Conservation (phyloP, 2,888 invertebrate species). For the Syrphus vitripennis region DNA sequence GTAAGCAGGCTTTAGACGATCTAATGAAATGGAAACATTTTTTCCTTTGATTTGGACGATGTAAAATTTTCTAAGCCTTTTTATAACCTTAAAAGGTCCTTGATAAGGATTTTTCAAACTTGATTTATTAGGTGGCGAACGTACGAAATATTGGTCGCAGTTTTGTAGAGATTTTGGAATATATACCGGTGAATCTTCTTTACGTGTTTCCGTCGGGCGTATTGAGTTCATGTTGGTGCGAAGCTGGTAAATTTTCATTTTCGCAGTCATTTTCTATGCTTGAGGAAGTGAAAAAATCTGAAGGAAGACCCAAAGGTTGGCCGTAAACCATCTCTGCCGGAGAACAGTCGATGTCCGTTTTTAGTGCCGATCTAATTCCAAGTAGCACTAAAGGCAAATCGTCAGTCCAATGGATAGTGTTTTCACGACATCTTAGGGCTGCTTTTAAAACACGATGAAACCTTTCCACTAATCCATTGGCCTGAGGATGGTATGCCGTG, state of each 20-base stretch:
- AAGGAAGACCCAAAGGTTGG: background rate
- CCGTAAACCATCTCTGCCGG: background rate
- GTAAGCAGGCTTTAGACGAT: too few relatives aligned
- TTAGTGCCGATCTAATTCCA: background rate
- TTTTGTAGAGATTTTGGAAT: background rate
- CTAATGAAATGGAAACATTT: background rate
- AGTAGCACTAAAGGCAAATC: background rate
- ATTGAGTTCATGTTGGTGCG: background rate
- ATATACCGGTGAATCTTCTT: background rate
- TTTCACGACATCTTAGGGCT: background rate
- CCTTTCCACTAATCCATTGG: too few relatives aligned
- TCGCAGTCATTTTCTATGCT: background rate
- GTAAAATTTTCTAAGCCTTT: background rate
- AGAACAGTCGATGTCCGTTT: background rate
- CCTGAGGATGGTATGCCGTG: too few relatives aligned
- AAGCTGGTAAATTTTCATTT: background rate
- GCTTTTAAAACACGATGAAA: background rate
- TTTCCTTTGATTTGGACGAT: constrained; percentile 2
- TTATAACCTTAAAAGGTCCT: constrained; percentile 12
- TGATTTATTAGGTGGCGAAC: constrained; percentile 16
- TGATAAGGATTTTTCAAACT: constrained; percentile 4
- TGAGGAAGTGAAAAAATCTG: background rate
- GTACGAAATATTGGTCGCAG: constrained; percentile 13
- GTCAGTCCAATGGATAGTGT: background rate
- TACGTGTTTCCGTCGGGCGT: background rate